Base-by-base conservation (phyloP, 1,140 invertebrate species). In the Cydia fagiglandana region DNA sequence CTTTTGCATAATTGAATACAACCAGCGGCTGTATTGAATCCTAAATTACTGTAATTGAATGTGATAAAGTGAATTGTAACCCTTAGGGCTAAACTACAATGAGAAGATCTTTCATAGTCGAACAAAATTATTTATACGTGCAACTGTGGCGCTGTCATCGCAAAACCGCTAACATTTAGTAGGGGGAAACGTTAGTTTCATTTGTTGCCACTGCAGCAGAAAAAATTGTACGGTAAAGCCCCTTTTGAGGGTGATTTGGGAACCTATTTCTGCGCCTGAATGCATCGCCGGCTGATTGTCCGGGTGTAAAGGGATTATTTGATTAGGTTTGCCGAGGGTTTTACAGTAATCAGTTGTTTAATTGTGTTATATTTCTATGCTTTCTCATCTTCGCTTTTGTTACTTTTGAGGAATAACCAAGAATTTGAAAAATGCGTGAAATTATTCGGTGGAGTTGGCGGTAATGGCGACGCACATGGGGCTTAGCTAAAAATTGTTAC, bases 381-480 rank as follows among this genome's bases (percentile, higher is more conserved):
- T 61, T 9, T 61, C 6, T 61, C 17, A 61, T 61, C 20, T 61
- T 61, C 9, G 20, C 20, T 15, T 45, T 45, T 7, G 83, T 84
- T 81, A 81, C 81, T 84, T 76, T 73, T 53, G 2, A 77, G 79
- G 77, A 68, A 66, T 75, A 64, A 17, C 4, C 10, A 47, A 47
- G 45, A 47, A 47, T 47, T 47, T 47, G 45, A 15, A 56, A 17
- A 56, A n/a, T 50, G n/a, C 10, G 53, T 56, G n/a, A 50, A 50
- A 50, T 4, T 50, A 15, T 56, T 56, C 15, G 13, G 13, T 53
- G 15, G 50, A 53, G 50, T 53, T 17, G 50, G 50, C 50, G 50
- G 50, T 53, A 17, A n/a, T n/a, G 15, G 15, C 50, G n/a, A 2
- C n/a, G n/a, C n/a, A n/a, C n/a, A n/a, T n/a, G n/a, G n/a, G n/a